Percentiles rank a stretch among this genome's conserved stretches.
Conservation (phyloP, 2,888 invertebrate genomes). For the Mythimna albipuncta region DNA sequence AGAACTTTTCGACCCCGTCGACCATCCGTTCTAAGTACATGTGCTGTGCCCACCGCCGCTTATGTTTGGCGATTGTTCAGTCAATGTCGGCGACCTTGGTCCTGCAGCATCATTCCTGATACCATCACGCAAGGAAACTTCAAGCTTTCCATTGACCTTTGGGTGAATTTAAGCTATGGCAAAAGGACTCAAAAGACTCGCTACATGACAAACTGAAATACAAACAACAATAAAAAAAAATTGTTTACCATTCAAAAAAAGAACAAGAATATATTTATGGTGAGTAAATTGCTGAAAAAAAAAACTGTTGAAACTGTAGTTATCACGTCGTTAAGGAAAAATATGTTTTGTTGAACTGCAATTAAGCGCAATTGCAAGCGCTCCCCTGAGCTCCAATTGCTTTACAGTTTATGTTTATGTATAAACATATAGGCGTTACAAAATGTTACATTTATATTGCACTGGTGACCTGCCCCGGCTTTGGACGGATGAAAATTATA, state of each 20-base stretch:
- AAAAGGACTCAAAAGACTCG: no score
- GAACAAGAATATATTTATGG: not conserved
- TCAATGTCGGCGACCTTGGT: no score
- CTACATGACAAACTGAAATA: not conserved
- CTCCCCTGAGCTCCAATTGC: slow-evolving; percentile 33
- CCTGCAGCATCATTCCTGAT: no score
- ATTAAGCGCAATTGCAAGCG: slow-evolving; percentile 52
- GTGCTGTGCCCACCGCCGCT: no score
- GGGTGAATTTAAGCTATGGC: no score
- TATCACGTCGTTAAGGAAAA: slow-evolving; percentile 53
- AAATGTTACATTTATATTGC: not conserved
- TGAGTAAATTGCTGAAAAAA: slow-evolving; percentile 11
- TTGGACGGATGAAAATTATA: not conserved
- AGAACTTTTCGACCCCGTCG: no score
- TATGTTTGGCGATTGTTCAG: no score
- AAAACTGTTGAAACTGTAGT: slow-evolving; percentile 35
- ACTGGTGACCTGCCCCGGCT: no score
- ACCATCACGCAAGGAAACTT: no score
- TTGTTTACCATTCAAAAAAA: no score
- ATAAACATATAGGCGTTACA: slow-evolving; percentile 3
- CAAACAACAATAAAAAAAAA: not conserved
- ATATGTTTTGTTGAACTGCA: slow-evolving; percentile 44
- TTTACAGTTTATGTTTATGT: slow-evolving; percentile 18
- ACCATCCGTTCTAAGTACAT: no score
- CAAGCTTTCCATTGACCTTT: no score